A percentile compares a stretch with the other conserved stretches of the same genome.
Conservation (phyloP, 2,113 vertebrate genomes). For the Hoplias malabaricus region DNA sequence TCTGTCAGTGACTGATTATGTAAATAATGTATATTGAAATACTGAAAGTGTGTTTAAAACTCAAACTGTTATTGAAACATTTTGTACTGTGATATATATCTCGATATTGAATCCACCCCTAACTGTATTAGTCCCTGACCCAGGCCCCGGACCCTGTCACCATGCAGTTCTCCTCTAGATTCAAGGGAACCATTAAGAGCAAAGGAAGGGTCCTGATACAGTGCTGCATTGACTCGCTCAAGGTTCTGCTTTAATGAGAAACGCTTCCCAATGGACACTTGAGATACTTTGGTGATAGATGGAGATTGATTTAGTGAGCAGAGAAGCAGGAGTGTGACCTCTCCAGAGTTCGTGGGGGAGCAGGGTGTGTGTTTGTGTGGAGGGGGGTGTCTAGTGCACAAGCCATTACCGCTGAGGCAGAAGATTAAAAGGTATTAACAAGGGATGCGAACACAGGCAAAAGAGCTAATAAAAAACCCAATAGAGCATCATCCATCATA, state of each 20-base stretch:
- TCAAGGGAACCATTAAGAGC: no score
- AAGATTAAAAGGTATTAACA: background rate
- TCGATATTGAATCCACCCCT: no score
- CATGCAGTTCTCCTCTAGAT: no score
- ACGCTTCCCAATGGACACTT: background rate
- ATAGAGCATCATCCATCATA: background rate
- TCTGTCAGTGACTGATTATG: no score
- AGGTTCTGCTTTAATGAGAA: constrained; percentile 21
- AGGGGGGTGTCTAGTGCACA: constrained; percentile 24
- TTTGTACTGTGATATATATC: no score
- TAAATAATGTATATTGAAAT: no score
- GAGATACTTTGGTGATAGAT: constrained; percentile 20
- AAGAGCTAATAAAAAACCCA: constrained; percentile 6
- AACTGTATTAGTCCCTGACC: no score
- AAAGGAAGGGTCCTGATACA: no score
- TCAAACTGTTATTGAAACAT: no score
- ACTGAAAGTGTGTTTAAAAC: no score
- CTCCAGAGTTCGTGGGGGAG: background rate
- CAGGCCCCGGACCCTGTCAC: no score
- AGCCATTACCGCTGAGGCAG: background rate
- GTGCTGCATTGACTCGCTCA: constrained; percentile 23
- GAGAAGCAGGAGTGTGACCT: background rate
- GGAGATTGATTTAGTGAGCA: constrained; percentile 21
- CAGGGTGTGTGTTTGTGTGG: background rate
- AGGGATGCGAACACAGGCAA: constrained; percentile 19